phyloP scores from a whole-genome alignment of 23 tunicate genomes.

The Corella eumyota region DNA sequence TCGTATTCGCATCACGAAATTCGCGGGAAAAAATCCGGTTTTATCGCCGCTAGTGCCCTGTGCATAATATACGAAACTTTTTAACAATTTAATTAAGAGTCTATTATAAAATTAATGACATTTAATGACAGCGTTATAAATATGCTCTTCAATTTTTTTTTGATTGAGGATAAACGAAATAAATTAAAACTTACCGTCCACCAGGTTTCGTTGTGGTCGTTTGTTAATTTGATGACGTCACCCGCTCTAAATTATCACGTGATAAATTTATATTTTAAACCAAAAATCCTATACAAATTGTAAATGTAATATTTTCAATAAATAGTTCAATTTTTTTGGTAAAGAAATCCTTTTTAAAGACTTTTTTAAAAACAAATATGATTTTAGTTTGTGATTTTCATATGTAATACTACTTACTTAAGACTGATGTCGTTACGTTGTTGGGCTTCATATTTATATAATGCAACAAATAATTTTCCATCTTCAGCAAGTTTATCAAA shows the following conservation, averaged over 20 bases:
- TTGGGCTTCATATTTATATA: slow-evolving; percentile 45
- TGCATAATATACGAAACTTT: neutral
- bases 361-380: too few species aligned
- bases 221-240: slow-evolving; percentile 30
- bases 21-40: slow-evolving; percentile 72
- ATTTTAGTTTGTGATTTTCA: too few species aligned
- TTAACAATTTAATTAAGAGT: neutral
- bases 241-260: slow-evolving; percentile 31
- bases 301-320: neutral
- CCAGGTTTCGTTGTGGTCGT: slow-evolving; percentile 74
- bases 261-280: neutral
- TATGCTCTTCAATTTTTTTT: too few species aligned
- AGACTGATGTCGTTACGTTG: slow-evolving; percentile 43
- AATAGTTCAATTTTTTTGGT: too few species aligned
- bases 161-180: too few species aligned
- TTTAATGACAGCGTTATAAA: too few species aligned
- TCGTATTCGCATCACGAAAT: slow-evolving; percentile 45
- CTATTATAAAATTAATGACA: too few species aligned
- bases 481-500: slow-evolving; percentile 7
- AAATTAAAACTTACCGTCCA: slow-evolving; percentile 90
- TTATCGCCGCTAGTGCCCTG: slow-evolving; percentile 58
- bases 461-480: slow-evolving; percentile 41
- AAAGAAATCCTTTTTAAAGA: too few species aligned
- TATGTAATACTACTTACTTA: too few species aligned
- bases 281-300: neutral